phyloP scores from a whole-genome alignment of 2,797 vertebrate species.

The Sebastes oblongus region DNA sequence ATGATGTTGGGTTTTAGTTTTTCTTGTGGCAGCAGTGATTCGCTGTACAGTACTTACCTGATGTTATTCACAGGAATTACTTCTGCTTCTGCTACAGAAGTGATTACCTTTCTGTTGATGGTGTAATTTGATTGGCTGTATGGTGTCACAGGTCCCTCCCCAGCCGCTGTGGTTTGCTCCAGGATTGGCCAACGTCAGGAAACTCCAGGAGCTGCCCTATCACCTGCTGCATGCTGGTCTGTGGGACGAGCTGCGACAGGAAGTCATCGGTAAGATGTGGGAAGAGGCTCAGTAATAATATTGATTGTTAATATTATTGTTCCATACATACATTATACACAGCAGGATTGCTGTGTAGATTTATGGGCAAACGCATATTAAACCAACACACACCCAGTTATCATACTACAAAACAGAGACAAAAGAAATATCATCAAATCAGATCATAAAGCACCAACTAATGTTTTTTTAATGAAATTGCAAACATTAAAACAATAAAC shows the following conservation, averaged over 20 bases:
- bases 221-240: slow-evolving; percentile 80
- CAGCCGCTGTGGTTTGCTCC: slow-evolving; percentile 87
- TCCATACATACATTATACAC: not conserved
- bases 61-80: not conserved
- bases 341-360: not conserved
- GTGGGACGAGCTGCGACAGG: slow-evolving; percentile 79
- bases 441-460: not conserved
- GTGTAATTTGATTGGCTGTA: slow-evolving; percentile 11
- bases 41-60: not conserved
- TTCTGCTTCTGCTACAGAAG: not conserved
- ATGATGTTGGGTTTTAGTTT: not conserved
- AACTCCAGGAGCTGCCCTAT: slow-evolving; percentile 84
- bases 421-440: not conserved
- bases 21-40: not conserved
- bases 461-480: not conserved
- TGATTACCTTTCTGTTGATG: not conserved
- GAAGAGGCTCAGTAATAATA: not conserved
- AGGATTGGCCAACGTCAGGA: slow-evolving; percentile 80
- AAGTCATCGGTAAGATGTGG: slow-evolving; percentile 80
- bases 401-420: not conserved
- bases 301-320: not conserved
- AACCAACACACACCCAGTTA: not conserved
- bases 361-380: too few relatives aligned
- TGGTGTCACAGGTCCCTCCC: slow-evolving; percentile 76
- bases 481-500: not conserved